phyloP scores from a whole-genome alignment of 2,113 vertebrate species.

The Tragelaphus buxtoni region DNA sequence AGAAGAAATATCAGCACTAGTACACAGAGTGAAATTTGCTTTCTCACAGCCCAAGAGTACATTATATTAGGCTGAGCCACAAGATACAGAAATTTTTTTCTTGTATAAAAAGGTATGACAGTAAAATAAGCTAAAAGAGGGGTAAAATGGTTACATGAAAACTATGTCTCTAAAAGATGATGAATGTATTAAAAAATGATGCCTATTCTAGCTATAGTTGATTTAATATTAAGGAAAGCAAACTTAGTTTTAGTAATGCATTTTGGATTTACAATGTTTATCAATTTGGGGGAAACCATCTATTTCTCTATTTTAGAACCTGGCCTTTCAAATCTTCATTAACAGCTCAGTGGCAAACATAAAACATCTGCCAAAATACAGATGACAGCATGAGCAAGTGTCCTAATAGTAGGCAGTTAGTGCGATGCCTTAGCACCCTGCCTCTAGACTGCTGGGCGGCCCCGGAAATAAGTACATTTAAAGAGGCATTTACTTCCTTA shows the following conservation, averaged over 20 bases:
- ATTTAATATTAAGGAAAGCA: conserved; percentile 11
- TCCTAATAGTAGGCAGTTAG: not conserved
- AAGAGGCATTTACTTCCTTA: not conserved
- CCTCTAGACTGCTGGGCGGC: not conserved
- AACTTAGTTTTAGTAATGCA: not conserved
- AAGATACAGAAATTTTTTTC: not conserved
- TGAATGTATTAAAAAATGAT: not conserved
- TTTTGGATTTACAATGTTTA: not conserved
- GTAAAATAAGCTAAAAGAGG: conserved; percentile 17
- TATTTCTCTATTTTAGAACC: conserved; percentile 42
- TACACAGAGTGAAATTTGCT: conserved; percentile 31
- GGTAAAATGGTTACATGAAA: not conserved
- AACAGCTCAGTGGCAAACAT: conserved; percentile 29
- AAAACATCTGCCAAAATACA: conserved; percentile 48
- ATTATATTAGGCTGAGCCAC: not conserved
- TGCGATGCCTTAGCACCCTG: conserved; percentile 3
- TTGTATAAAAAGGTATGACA: not conserved
- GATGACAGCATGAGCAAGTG: conserved; percentile 22
- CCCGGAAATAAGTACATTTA: conserved; percentile 8
- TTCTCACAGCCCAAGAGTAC: not conserved
- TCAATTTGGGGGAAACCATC: not conserved
- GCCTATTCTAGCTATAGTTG: not conserved
- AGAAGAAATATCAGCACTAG: not conserved
- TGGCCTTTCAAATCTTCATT: conserved; percentile 43
- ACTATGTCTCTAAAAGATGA: not conserved